Conservation (phyloP, 2,888 invertebrate species). For the Malthinus seriepunctatus region DNA sequence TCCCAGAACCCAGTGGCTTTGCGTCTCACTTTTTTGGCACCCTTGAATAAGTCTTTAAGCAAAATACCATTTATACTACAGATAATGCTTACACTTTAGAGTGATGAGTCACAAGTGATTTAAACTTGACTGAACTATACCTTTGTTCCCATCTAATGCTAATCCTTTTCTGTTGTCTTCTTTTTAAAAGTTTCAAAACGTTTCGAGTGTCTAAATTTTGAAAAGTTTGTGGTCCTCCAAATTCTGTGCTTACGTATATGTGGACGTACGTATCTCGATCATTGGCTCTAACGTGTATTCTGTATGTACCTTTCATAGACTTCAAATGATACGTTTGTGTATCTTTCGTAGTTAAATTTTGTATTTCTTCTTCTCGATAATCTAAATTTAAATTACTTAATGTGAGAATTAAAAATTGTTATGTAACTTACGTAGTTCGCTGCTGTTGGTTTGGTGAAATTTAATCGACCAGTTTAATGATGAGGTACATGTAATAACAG, state of each 20-base stretch:
- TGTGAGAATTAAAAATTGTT: background rate
- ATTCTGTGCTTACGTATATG: slow-evolving; percentile 50
- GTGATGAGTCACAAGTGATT: no score
- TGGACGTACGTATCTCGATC: slow-evolving; percentile 44
- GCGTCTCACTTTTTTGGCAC: no score
- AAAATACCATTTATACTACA: no score
- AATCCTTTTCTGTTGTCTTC: slow-evolving; percentile 43
- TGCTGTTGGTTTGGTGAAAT: slow-evolving; percentile 26
- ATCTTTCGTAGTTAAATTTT: slow-evolving; percentile 24
- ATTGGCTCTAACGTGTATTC: slow-evolving; percentile 34
- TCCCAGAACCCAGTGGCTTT: no score
- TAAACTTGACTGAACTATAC: slow-evolving; percentile 34
- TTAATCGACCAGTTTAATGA: slow-evolving; percentile 38
- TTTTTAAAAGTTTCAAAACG: slow-evolving; percentile 41
- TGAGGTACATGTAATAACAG: slow-evolving; percentile 40
- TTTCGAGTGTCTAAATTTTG: slow-evolving; percentile 35
- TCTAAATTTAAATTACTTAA: slow-evolving; percentile 4
- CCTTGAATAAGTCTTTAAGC: no score
- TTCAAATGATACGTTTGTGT: slow-evolving; percentile 35
- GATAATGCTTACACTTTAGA: no score
- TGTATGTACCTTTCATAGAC: slow-evolving; percentile 33
- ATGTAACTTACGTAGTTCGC: slow-evolving; percentile 18
- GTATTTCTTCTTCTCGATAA: slow-evolving; percentile 3
- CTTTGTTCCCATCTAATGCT: slow-evolving; percentile 51
- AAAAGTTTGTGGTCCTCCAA: slow-evolving; percentile 48